phyloP scores from a whole-genome alignment of 2,888 invertebrate species.

The Cryptophagus acutangulus region DNA sequence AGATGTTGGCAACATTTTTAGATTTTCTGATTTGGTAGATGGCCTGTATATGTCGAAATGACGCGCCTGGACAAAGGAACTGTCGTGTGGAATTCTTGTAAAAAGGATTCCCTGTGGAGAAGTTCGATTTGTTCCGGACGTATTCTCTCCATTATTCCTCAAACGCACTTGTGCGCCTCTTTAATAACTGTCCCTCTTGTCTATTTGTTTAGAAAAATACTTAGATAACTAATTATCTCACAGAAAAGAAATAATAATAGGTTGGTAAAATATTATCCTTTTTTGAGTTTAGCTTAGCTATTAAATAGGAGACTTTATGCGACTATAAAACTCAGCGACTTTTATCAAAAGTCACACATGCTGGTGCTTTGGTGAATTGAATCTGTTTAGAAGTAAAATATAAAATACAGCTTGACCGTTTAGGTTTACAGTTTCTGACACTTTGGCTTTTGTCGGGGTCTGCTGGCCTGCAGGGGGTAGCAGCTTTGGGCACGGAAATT shows the following conservation, averaged over 20 bases:
- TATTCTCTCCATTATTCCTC: background rate
- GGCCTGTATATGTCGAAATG: slow-evolving; percentile 11
- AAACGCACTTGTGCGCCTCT: slow-evolving; percentile 6
- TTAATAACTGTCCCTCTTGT: slow-evolving; percentile 1
- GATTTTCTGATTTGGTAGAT: too few species aligned
- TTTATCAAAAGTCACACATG: background rate
- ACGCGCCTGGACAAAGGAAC: slow-evolving; percentile 29
- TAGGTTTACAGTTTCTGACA: slow-evolving; percentile 8
- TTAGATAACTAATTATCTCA: background rate
- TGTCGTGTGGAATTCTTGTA: slow-evolving; percentile 30
- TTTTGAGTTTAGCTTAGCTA: too few species aligned
- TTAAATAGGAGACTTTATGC: background rate
- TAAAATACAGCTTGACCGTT: too few species aligned
- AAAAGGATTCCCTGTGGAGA: slow-evolving; percentile 25
- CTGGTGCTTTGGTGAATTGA: too few species aligned
- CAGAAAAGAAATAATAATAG: background rate
- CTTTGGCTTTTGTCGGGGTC: slow-evolving; percentile 38
- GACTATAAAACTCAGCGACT: slow-evolving; percentile 2
- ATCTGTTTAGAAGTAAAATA: too few species aligned
- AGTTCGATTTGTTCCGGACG: slow-evolving; percentile 30
- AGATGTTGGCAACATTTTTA: too few species aligned
- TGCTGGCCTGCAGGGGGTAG: slow-evolving; percentile 37
- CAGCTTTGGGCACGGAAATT: slow-evolving; percentile 20
- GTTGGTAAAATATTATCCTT: too few species aligned
- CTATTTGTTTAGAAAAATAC: slow-evolving; percentile 1